These are phyloP conservation scores for Tipula helvola DNA, from an alignment of 2,888 invertebrate genomes.

Conservation along the genomic window DNA sequence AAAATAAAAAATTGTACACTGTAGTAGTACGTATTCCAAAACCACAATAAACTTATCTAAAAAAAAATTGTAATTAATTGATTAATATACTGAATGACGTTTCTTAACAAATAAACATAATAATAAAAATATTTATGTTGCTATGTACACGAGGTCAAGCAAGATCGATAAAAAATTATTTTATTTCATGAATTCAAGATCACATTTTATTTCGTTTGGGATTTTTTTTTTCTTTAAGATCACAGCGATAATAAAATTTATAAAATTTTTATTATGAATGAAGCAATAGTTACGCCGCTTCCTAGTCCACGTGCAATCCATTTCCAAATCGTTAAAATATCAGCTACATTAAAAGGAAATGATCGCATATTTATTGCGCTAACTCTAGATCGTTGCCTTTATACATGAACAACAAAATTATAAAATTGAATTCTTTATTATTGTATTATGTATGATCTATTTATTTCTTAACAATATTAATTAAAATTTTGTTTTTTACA, in stretches of 20 bases:
- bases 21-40: too few species aligned
- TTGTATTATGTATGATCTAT: background rate
- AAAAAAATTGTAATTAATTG: too few species aligned
- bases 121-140: too few species aligned
- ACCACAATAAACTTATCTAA: too few species aligned
- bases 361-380: background rate
- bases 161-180: background rate
- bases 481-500: background rate
- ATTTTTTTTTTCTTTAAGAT: background rate
- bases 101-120: too few species aligned
- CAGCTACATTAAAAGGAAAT: background rate
- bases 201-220: background rate
- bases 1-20: too few species aligned
- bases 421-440: background rate
- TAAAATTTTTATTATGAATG: background rate
- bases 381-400: background rate
- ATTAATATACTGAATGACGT: too few species aligned
- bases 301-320: background rate
- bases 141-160: background rate
- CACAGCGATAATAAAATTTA: background rate
- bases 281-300: background rate
- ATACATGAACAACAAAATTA: background rate
- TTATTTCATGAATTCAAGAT: background rate
- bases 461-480: background rate
- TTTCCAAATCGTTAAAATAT: too few species aligned